phyloP scores from a whole-genome alignment of 2,888 invertebrate species.

The Caenorhabditis zanzibari region DNA sequence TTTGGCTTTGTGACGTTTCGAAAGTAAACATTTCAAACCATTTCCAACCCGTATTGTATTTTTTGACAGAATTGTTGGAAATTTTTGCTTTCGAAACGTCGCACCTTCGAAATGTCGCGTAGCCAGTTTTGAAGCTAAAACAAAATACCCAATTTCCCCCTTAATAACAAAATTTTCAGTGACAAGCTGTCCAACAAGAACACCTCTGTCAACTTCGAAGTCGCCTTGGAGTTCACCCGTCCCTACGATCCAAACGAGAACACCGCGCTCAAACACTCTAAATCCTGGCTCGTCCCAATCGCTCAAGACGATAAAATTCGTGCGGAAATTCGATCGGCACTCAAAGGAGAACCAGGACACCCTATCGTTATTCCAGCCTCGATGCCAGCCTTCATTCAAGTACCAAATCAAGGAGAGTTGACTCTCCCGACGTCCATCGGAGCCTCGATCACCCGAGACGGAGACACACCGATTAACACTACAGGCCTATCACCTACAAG shows the following conservation, averaged over 20 bases:
- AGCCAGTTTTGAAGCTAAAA: no score
- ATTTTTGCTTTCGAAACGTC: no score
- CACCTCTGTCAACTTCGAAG: conserved; percentile 69
- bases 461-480: conserved; percentile 24
- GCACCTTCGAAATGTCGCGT: no score
- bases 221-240: conserved; percentile 76
- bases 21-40: no score
- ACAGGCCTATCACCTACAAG: conserved; percentile 23
- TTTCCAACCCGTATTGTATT: no score
- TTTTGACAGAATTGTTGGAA: no score
- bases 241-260: conserved; percentile 73
- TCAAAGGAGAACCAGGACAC: conserved; percentile 20
- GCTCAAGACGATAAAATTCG: conserved; percentile 34
- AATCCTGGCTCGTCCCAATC: conserved; percentile 62
- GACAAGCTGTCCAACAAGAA: conserved; percentile 53
- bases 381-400: conserved; percentile 77
- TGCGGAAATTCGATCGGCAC: conserved; percentile 53
- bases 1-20: no score
- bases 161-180: conserved; percentile 50
- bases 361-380: conserved; percentile 65
- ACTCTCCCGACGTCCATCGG: conserved; percentile 65
- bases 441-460: conserved; percentile 61
- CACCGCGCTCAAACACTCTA: conserved; percentile 74
- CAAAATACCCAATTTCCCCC: no score
- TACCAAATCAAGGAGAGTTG: conserved; percentile 82